A percentile compares a stretch with the other conserved stretches of the same genome.
Conservation (phyloP, 2,888 invertebrate genomes). For the Gisinianus flammeolus region DNA sequence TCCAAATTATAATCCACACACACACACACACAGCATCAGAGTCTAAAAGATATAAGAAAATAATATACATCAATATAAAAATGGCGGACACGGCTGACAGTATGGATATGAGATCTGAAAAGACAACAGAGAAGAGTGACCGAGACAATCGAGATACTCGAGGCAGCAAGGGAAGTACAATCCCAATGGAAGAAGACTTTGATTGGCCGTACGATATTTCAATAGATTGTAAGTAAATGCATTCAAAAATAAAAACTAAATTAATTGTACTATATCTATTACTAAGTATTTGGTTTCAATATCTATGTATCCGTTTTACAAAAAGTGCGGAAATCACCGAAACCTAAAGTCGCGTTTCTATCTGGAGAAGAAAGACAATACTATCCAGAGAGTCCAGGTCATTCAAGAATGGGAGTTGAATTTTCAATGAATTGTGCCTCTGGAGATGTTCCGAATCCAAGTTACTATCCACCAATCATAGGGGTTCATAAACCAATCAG, state of each 20-base stretch:
- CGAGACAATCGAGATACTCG: not conserved
- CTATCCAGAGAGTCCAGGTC: constrained; percentile 40
- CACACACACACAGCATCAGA: too few species aligned
- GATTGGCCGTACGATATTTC: constrained; percentile 40
- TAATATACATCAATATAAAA: not conserved
- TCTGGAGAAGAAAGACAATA: constrained; percentile 37
- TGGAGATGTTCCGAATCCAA: constrained; percentile 41
- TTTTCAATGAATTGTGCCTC: constrained; percentile 11
- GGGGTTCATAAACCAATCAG: constrained; percentile 41
- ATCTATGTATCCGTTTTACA: not conserved
- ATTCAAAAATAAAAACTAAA: too few species aligned
- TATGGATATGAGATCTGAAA: not conserved
- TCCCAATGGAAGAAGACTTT: not conserved
- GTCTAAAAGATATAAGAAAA: too few species aligned
- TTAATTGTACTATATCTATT: too few species aligned
- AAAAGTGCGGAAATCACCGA: constrained; percentile 33
- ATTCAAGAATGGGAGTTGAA: constrained; percentile 33
- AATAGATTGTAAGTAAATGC: constrained; percentile 37
- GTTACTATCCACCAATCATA: constrained; percentile 24
- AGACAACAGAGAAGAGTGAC: not conserved
- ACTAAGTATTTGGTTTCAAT: too few species aligned
- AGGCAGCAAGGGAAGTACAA: not conserved
- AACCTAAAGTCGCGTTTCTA: constrained; percentile 40
- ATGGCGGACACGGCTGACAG: not conserved
- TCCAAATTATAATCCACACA: too few species aligned